phyloP scores from a whole-genome alignment of 2,797 vertebrate species.

The Coregonus sp. region DNA sequence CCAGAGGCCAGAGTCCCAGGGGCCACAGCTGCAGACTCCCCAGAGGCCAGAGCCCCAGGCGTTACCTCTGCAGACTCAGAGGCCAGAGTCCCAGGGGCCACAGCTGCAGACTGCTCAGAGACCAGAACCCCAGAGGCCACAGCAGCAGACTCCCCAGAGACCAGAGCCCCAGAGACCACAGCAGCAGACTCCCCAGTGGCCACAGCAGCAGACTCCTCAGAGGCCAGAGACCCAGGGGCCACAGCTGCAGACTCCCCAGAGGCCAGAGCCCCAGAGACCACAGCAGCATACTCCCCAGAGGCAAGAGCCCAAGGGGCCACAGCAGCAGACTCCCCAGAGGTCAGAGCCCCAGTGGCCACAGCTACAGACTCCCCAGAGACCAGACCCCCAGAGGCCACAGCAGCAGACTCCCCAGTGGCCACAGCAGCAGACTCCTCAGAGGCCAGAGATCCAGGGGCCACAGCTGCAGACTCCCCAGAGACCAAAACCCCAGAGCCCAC shows the following conservation, averaged over 20 bases:
- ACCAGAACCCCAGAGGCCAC: neutral
- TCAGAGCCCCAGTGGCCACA: neutral
- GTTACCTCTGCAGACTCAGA: neutral
- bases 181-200: neutral
- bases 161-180: neutral
- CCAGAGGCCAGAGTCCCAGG: neutral
- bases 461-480: neutral
- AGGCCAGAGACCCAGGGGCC: neutral
- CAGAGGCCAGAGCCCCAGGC: neutral
- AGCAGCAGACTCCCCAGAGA: neutral
- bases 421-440: neutral
- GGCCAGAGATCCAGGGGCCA: neutral
- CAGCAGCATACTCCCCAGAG: neutral
- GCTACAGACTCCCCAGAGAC: neutral
- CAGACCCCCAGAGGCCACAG: neutral
- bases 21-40: neutral
- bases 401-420: neutral
- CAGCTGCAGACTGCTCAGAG: neutral
- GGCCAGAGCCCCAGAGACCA: neutral
- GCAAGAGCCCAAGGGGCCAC: neutral
- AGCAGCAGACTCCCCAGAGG: neutral
- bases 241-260: neutral
- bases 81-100: neutral
- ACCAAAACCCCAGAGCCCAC: neutral
- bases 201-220: neutral